Conservation (phyloP, 2,888 invertebrate genomes). For the Sinodicranocentrus sp. region DNA sequence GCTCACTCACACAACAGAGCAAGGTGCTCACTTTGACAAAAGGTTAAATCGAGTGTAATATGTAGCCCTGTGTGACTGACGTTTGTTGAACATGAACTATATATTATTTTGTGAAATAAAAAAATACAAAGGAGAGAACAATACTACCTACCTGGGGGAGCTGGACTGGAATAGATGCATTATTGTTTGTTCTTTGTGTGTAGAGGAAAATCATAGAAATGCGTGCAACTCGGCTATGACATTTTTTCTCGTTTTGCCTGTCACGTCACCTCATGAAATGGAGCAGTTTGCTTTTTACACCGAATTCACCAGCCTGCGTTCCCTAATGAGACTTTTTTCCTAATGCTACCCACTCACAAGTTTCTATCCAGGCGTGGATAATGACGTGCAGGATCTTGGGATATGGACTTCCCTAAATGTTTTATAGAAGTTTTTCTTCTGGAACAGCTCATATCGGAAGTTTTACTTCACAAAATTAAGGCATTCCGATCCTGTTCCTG, state of each 20-base stretch:
- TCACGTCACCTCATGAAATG: neutral
- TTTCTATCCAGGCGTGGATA: no score
- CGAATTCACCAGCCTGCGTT: no score
- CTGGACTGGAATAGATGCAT: neutral
- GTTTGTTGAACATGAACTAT: neutral
- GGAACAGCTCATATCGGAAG: no score
- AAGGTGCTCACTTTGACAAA: neutral
- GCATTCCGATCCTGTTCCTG: no score
- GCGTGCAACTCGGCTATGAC: conserved; percentile 50
- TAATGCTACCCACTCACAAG: neutral
- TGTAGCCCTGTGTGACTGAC: neutral
- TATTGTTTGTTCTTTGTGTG: neutral
- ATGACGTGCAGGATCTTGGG: no score
- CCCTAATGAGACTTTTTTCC: neutral
- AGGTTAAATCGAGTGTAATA: conserved; percentile 23
- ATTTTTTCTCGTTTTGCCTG: conserved; percentile 16
- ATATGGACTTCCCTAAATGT: no score
- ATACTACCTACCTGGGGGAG: neutral
- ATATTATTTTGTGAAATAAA: neutral
- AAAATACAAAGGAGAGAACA: neutral
- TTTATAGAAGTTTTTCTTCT: no score
- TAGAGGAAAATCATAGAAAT: conserved; percentile 37
- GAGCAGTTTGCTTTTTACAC: neutral
- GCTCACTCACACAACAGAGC: no score
- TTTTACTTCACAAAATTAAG: no score